phyloP scores from a whole-genome alignment of 2,797 vertebrate genomes.

The Acestrorhynchus altus region DNA sequence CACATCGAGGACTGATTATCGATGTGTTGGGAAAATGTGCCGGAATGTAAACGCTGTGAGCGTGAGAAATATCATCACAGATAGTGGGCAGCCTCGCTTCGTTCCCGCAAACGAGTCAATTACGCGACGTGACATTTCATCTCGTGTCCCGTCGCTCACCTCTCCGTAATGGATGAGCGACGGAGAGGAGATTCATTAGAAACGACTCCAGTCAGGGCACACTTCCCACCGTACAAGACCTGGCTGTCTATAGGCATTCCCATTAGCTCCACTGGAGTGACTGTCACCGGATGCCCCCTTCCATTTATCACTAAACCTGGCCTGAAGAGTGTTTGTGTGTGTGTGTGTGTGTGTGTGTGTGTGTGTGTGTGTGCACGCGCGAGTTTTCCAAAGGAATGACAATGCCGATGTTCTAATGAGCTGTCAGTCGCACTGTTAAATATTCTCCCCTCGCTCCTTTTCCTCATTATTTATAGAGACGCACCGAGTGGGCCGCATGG shows the following conservation, averaged over 20 bases:
- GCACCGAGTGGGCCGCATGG: conserved; percentile 84
- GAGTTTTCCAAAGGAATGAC: background rate
- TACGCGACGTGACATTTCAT: conserved; percentile 23
- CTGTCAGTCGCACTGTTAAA: conserved; percentile 25
- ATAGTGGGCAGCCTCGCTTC: conserved; percentile 7
- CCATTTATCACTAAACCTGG: conserved; percentile 30
- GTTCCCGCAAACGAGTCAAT: conserved; percentile 18
- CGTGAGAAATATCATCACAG: background rate
- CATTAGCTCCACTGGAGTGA: conserved; percentile 21
- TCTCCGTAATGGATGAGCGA: conserved; percentile 28
- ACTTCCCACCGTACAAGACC: conserved; percentile 32
- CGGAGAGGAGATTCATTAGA: conserved; percentile 30
- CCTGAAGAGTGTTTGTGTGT: conserved; percentile 16
- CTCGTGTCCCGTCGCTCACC: conserved; percentile 9
- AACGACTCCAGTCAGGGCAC: conserved; percentile 20
- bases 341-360: conserved; percentile 5
- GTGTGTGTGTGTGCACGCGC: background rate
- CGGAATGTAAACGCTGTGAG: conserved; percentile 1
- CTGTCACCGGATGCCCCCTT: background rate
- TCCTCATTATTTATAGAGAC: conserved; percentile 76
- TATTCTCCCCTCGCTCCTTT: conserved; percentile 5
- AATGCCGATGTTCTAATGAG: conserved; percentile 20
- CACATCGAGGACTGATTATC: background rate
- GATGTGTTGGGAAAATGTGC: conserved; percentile 7
- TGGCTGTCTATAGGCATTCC: conserved; percentile 22